Conservation (phyloP, 1,140 invertebrate species). For the Lasioglossum albipes region DNA sequence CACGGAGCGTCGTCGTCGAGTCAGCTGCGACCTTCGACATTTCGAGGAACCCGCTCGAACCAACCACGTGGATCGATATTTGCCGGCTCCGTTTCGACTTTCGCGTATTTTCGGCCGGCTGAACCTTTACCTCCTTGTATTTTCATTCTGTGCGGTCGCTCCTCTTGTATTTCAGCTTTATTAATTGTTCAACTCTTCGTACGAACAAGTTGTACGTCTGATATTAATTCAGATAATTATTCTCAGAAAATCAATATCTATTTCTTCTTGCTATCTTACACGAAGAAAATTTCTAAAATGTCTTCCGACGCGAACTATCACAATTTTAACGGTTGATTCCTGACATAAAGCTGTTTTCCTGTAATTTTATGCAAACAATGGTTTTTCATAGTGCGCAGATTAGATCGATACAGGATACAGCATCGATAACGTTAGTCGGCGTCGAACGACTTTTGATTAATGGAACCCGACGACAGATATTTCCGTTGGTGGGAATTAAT, state of each 20-base stretch:
- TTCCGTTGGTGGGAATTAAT: not conserved
- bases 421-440: conserved; percentile 26
- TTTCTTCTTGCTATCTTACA: too few species aligned
- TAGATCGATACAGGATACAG: not conserved
- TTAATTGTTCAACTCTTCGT: too few species aligned
- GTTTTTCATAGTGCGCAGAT: not conserved
- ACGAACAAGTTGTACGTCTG: too few species aligned
- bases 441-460: conserved; percentile 34
- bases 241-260: too few species aligned
- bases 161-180: not conserved
- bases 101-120: not conserved
- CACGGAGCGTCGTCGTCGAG: not conserved
- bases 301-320: too few species aligned
- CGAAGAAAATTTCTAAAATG: too few species aligned
- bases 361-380: too few species aligned
- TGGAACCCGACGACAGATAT: conserved; percentile 11
- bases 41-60: conserved; percentile 20
- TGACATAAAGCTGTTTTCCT: too few species aligned
- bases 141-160: not conserved
- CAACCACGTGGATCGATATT: conserved; percentile 19
- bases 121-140: not conserved
- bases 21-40: conserved; percentile 47
- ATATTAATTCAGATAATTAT: too few species aligned
- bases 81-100: conserved; percentile 24
- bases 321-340: too few species aligned